These are phyloP conservation scores for Rhombomys opimus DNA, from an alignment of 2,113 vertebrate species.

Conservation along the genomic window DNA sequence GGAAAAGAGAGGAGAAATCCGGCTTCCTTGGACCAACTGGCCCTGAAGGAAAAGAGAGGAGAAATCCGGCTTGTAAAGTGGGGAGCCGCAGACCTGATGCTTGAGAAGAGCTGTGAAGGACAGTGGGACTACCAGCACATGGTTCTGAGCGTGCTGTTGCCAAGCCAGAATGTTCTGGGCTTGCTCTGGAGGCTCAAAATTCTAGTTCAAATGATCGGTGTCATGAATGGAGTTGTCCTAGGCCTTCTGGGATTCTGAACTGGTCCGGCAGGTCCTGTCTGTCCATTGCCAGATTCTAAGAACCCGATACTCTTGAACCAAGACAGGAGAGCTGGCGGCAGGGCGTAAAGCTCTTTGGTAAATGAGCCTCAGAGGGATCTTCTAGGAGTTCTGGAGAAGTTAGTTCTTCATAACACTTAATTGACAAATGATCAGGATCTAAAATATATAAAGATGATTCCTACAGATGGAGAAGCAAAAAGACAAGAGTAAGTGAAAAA, in stretches of 20 bases:
- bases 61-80: not conserved
- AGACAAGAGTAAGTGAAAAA: not conserved
- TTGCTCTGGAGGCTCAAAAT: not conserved
- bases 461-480: not conserved
- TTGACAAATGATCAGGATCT: not conserved
- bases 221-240: too few relatives aligned
- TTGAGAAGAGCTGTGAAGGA: not conserved
- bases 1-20: not conserved
- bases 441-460: not conserved
- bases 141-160: not conserved
- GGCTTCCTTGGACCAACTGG: accelerated
- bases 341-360: not conserved
- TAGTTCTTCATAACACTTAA: not conserved
- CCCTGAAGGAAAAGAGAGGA: not conserved
- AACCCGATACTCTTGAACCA: not conserved
- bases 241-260: not conserved
- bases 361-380: not conserved
- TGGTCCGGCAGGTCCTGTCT: not conserved
- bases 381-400: not conserved
- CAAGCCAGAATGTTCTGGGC: not conserved
- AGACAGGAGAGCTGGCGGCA: not conserved
- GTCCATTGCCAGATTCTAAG: not conserved
- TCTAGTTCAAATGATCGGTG: not conserved
- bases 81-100: not conserved
- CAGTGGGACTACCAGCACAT: accelerated